Base-by-base conservation (phyloP, 1,140 invertebrate genomes). In the Drosophila eugracilis region DNA sequence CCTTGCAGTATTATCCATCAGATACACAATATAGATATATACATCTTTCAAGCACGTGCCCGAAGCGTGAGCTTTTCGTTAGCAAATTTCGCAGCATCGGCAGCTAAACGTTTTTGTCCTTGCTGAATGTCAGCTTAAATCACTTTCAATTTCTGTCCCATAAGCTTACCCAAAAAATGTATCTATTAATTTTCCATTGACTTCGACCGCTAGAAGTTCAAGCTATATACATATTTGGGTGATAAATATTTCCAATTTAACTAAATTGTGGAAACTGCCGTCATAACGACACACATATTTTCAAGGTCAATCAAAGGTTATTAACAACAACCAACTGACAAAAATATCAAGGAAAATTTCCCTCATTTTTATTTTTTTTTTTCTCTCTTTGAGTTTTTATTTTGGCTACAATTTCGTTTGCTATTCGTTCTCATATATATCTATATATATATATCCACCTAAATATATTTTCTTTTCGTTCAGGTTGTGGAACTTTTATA, bases 231-330 rank as follows among this genome's bases (percentile, higher is more conserved):
- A 66, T 55, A 57, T 78, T 52, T 55, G 21, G 57, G 42, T 50
- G 26, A 34, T 58, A 58, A 42, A 78, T 76, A 63, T 75, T 85
- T 66, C 59, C 81, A 88, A 86, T 78, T 86, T 75, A 75, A 88
- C 57, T 88, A 78, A 86, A 85, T 86, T 88, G 66, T 37, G 48
- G 53, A 50, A 48, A 63, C 37, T 72, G 57, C 44, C 53, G 39
- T 39, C 9, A 21, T 22, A 10, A n/a, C 76, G 58, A 42, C 58
- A 72, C 50, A 75, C 75, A 86, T 73, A 53, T 65, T 89, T 86
- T 90, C 88, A 90, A 90, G 88, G 88, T 90, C 88, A 88, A 84
- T 78, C 69, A 90, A 78, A 90, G 88, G 88, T 90, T 90, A 84
- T 90, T 90, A 81, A 85, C 85, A 69, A 69, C 65, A 47, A 45